Base-by-base conservation (phyloP, 2,888 invertebrate species). In the Smittia aterrima region DNA sequence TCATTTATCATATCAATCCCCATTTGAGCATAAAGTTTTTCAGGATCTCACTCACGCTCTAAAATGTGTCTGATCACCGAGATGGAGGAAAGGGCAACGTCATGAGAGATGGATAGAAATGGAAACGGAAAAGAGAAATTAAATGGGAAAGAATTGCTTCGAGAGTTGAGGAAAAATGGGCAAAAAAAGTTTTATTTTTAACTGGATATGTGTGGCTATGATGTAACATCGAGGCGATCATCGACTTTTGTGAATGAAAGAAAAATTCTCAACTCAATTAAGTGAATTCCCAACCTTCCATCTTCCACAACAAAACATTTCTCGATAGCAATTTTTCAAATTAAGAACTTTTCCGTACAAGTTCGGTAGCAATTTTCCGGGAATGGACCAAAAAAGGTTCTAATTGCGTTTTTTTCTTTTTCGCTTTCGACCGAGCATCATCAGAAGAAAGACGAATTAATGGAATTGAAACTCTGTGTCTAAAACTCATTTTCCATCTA, bases 271-370 rank as follows among this genome's bases (percentile, higher is more conserved):
- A 38, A 38, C 4, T 38, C 4, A 38, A 38, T 7, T 38, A 7
- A 11, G 38, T 4, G 38, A 7, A 38, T 4, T 38, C 6, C 38
- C 4, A 38, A 38, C 6, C 38, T 38, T 38, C 38, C 38, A 38
- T 47, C 13, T 47, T n/a, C 47, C 16, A 47, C 38, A 38, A 3
- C 47, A n/a, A 11, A 7, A 47, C 47, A 47, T 47, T n/a, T 47
- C 47, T 47, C 47, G 47, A 47, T 47, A 47, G 47, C 13, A 47
- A 47, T 47, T 47, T 47, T 47, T 47, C 47, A 47, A 47, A 47
- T 47, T 47, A 47, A 47, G 16, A 47, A 47, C n/a, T 47, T 47
- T 47, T 47, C 47, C 16, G 47, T 16, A 7, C 3, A 47, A 47
- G 47, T 47, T n/a, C 7, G 16, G 47, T 11, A 47, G 47, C 47